A percentile compares a stretch with the other conserved stretches of the same genome.
Conservation (phyloP, 2,113 vertebrate genomes). For the Oophaga pumilio region DNA sequence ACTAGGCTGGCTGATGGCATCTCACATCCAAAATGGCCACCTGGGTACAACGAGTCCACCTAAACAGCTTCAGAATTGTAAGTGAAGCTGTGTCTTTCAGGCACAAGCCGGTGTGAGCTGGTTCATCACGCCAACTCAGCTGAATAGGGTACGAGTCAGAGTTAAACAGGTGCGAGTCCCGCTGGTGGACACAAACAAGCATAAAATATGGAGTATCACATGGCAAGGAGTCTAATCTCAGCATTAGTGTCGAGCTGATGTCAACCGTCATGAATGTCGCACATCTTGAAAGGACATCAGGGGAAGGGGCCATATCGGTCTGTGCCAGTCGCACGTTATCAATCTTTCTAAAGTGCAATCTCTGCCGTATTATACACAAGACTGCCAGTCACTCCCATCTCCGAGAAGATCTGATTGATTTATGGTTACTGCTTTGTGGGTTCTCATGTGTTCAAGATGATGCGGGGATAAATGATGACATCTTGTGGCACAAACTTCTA, state of each 20-base stretch:
- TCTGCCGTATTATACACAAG: background rate
- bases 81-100: slow-evolving; percentile 4
- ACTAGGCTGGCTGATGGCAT: too few species aligned
- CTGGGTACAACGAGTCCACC: background rate
- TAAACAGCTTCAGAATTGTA: background rate
- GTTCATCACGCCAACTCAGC: background rate
- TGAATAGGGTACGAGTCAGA: slow-evolving; percentile 39
- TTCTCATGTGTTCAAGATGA: background rate
- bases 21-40: background rate
- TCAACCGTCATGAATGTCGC: slow-evolving; percentile 31
- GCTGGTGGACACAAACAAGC: slow-evolving; percentile 34
- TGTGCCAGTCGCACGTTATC: background rate
- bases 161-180: slow-evolving; percentile 30
- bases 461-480: background rate
- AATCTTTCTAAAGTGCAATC: too few species aligned
- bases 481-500: background rate
- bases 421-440: background rate
- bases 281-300: slow-evolving; percentile 33
- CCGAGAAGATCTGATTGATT: background rate
- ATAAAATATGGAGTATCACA: background rate
- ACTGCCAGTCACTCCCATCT: background rate
- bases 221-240: slow-evolving; percentile 38
- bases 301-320: background rate
- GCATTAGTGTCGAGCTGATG: slow-evolving; percentile 44
- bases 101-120: background rate